Evolutionary conservation across 2,113 vertebrate genomes (phyloP).

Genomic region (Uria aalge): DNA sequence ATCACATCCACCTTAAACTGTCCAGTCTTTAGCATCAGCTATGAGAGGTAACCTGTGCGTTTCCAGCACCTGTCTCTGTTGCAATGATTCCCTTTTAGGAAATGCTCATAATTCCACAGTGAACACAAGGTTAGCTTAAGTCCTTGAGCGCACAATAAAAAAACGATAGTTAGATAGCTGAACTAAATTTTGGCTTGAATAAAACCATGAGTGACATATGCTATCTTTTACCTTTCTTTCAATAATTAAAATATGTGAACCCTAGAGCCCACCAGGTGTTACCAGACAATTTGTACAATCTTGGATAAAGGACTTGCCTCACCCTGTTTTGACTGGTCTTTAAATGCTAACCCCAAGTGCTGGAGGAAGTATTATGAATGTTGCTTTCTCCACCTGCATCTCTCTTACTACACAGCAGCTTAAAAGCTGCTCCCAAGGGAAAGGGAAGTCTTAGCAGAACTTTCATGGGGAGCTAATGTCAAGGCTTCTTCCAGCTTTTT

Average conservation of each 20-base stretch:
- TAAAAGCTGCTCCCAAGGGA: neutral
- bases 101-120: neutral
- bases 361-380: neutral
- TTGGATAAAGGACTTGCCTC: neutral
- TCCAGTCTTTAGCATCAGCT: neutral
- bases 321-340: neutral
- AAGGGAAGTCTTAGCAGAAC: neutral
- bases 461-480: neutral
- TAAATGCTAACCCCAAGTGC: neutral
- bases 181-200: neutral
- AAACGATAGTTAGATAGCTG: rapidly evolving
- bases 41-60: neutral
- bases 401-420: neutral
- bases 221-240: neutral
- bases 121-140: neutral
- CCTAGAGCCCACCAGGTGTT: too few species aligned
- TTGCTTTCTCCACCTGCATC: neutral
- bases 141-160: neutral
- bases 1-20: neutral
- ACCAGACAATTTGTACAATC: rapidly evolving
- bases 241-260: neutral
- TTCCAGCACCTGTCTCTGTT: neutral
- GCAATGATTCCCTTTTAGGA: neutral
- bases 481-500: neutral
- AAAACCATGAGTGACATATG: neutral